These are phyloP conservation scores for Drosophila saltans DNA, from an alignment of 1,140 invertebrate species.

Conservation along the genomic window DNA sequence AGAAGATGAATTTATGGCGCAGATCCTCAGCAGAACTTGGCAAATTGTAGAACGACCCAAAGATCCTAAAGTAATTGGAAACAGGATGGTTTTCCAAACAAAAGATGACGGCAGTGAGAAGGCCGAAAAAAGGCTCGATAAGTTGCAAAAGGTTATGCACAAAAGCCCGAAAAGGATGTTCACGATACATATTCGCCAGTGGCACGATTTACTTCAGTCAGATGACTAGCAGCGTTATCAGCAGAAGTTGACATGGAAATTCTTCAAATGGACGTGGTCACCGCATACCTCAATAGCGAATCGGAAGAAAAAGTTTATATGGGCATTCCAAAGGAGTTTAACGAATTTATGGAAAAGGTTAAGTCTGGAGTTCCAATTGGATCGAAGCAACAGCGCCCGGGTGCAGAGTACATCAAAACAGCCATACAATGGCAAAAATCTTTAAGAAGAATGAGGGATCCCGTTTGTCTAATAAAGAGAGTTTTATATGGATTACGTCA, in stretches of 20 bases:
- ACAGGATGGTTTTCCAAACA: neutral
- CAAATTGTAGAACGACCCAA: neutral
- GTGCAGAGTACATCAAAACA: neutral
- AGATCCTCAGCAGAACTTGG: no score
- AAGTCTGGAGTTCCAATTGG: neutral
- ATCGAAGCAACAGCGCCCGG: neutral
- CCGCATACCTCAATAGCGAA: no score
- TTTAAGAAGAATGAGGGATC: no score
- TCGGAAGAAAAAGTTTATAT: no score
- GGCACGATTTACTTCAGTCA: slow-evolving; percentile 22
- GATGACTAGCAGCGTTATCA: slow-evolving; percentile 10
- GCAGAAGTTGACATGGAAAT: no score
- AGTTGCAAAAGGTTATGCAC: slow-evolving; percentile 20
- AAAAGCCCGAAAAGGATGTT: slow-evolving; percentile 26
- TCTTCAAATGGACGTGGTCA: no score
- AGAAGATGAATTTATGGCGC: no score
- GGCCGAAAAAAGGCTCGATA: slow-evolving; percentile 21
- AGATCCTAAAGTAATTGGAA: neutral
- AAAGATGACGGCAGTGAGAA: slow-evolving; percentile 1
- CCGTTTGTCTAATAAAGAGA: slow-evolving; percentile 57
- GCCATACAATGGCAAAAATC: neutral
- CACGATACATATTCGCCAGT: slow-evolving; percentile 19
- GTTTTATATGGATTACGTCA: slow-evolving; percentile 73
- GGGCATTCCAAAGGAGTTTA: no score
- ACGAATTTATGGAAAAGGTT: no score